phyloP scores from a whole-genome alignment of 1,140 invertebrate species.

The Zaprionus camerounensis region DNA sequence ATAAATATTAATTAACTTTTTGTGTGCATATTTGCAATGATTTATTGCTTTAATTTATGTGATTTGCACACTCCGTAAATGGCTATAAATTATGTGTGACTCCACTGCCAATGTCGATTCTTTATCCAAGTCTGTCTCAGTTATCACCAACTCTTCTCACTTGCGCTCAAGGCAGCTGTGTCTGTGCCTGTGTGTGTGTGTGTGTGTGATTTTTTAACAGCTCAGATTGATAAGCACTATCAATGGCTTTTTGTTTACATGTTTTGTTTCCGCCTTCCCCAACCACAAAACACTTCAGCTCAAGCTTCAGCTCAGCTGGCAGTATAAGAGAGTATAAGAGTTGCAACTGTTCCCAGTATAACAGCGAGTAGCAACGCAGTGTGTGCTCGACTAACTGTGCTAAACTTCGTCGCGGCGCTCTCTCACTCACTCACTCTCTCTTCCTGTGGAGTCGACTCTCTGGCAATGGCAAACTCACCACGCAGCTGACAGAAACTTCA shows the following conservation, averaged over 20 bases:
- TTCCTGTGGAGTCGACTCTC: conserved; percentile 43
- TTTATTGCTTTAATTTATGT: conserved; percentile 7
- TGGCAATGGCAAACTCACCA: conserved; percentile 56
- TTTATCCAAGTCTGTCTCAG: conserved; percentile 33
- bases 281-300: neutral
- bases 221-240: conserved; percentile 66
- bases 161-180: conserved; percentile 14
- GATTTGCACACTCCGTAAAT: conserved; percentile 24
- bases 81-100: conserved; percentile 25
- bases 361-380: neutral
- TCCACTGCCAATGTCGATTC: conserved; percentile 29
- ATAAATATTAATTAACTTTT: neutral
- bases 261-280: conserved; percentile 23
- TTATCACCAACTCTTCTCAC: conserved; percentile 39
- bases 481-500: conserved; percentile 64
- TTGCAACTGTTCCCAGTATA: conserved; percentile 49
- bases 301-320: neutral
- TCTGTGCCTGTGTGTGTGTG: neutral
- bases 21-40: neutral
- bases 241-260: conserved; percentile 53
- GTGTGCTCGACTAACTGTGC: neutral
- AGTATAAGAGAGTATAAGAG: conserved; percentile 32
- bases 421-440: conserved; percentile 1
- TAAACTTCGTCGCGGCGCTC: conserved; percentile 7
- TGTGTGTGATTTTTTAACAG: conserved; percentile 26